Conservation (phyloP, 37 sponge, comb jelly and placozoan genomes). For the Corticium candelabrum region DNA sequence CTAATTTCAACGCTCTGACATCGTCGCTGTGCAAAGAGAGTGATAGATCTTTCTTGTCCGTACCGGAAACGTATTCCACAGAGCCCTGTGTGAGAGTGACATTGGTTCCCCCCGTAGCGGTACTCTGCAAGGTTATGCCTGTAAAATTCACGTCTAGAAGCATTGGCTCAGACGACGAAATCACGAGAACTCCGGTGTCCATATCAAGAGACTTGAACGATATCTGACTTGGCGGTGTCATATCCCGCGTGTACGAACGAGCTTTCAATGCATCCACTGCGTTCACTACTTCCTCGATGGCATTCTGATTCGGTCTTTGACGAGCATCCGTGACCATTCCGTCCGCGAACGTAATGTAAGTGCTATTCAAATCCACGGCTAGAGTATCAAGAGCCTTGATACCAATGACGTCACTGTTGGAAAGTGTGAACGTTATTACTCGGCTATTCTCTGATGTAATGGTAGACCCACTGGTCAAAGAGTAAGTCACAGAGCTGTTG, state of each 20-base stretch:
- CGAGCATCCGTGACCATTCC: slow-evolving; percentile 28
- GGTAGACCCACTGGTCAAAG: slow-evolving; percentile 42
- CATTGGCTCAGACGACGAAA: slow-evolving; percentile 33
- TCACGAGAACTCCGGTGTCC: slow-evolving; percentile 35
- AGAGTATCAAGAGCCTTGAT: slow-evolving; percentile 45
- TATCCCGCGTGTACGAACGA: slow-evolving; percentile 40
- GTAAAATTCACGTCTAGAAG: slow-evolving; percentile 33
- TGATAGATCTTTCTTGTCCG: slow-evolving; percentile 28
- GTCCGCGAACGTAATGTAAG: slow-evolving; percentile 41
- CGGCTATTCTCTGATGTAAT: slow-evolving; percentile 21
- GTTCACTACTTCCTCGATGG: slow-evolving; percentile 29
- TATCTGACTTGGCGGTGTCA: slow-evolving; percentile 31
- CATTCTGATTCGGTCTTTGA: slow-evolving; percentile 16
- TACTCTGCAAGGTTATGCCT: slow-evolving; percentile 52
- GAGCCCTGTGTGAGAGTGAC: slow-evolving; percentile 63
- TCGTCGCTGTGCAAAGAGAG: slow-evolving; percentile 49
- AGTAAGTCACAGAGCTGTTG: slow-evolving; percentile 43
- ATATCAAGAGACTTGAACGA: slow-evolving; percentile 53
- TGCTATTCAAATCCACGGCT: slow-evolving; percentile 50
- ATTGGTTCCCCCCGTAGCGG: slow-evolving; percentile 30
- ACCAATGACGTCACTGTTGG: slow-evolving; percentile 56
- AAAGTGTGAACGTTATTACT: slow-evolving; percentile 32
- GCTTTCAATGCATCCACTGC: slow-evolving; percentile 71
- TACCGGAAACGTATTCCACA: slow-evolving; percentile 35
- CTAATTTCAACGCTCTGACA: slow-evolving; percentile 51